Base-by-base conservation (phyloP, 1,140 invertebrate species). In the Drosophila equinoxialis region DNA sequence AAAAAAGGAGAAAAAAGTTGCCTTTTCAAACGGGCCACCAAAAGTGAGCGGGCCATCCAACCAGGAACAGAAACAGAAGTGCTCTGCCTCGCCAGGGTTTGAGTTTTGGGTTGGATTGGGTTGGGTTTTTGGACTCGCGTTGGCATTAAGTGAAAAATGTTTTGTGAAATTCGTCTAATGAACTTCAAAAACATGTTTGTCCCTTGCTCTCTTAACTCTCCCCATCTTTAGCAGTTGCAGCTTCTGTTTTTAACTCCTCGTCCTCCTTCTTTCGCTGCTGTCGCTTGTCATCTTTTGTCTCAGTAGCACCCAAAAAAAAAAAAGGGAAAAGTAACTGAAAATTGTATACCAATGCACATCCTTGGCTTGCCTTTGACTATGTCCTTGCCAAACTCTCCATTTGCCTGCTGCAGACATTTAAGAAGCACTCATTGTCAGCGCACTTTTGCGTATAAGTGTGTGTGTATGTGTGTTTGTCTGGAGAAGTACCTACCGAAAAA, bases 111-210 rank as follows among this genome's bases (percentile, higher is more conserved):
- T 76, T 68, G 37, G 60, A 64, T 68, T 75, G 35, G 66, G 71
- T 74, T 78, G 72, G 74, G 60, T 71, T 81, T 84, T 84, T 80
- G 75, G 66, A 75, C 74, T 77, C 74, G 71, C 66, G 70, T 59
- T 79, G 80, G 77, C 74, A 89, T 89, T 89, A 89, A 89, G 84
- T 89, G 84, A 87, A 87, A 87, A 87, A 84, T 81, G 68, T 68
- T 85, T 76, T 69, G 71, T 63, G 66, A 81, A 77, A 91, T 79
- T 82, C 83, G 84, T 89, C 89, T 91, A 91, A 91, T 91, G 89
- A 91, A 91, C 89, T 91, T 90, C 89, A 91, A 91, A 91, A 91
- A 85, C 84, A 91, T 89, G 82, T 80, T 91, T 81, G 83, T 83
- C 76, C 80, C 79, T 69, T 65, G 65, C 45, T 33, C 23, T 62